phyloP scores from a whole-genome alignment of 2,113 vertebrate genomes.

The Diphyllodes magnificus region DNA sequence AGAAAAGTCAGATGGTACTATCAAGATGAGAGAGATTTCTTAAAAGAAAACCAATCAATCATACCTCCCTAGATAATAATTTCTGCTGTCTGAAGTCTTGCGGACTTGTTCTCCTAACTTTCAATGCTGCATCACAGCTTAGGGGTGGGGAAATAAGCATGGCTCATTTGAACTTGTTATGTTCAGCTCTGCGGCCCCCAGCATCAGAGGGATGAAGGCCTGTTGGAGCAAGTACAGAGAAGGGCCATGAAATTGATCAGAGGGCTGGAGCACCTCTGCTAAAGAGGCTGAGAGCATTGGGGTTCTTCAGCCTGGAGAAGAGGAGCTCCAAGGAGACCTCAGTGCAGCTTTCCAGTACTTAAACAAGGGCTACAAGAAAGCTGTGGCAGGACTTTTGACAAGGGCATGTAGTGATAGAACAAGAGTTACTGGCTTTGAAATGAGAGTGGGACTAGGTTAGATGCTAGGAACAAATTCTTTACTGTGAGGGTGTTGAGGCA shows the following conservation, averaged over 20 bases:
- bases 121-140: not conserved
- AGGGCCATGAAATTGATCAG: not conserved
- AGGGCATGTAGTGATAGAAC: not conserved
- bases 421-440: not conserved
- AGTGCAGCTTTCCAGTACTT: not conserved
- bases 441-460: not conserved
- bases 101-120: not conserved
- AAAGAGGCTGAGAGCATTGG: not conserved
- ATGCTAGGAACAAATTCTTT: not conserved
- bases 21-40: not conserved
- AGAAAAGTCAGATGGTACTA: not conserved
- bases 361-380: not conserved
- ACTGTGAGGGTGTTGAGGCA: not conserved
- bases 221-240: not conserved
- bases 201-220: not conserved
- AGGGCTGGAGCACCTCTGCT: not conserved
- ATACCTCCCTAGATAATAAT: not conserved
- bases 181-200: not conserved
- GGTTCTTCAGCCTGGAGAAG: not conserved
- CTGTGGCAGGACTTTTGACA: not conserved
- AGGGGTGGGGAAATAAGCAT: not conserved
- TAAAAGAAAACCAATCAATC: not conserved
- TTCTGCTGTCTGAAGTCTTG: not conserved
- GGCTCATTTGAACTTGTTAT: not conserved
- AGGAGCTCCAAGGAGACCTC: not conserved